Evolutionary conservation across 1,140 invertebrate genomes (phyloP), one percentile per base, ranked within the genome.

Genomic region (Panagrolaimus sp.): DNA sequence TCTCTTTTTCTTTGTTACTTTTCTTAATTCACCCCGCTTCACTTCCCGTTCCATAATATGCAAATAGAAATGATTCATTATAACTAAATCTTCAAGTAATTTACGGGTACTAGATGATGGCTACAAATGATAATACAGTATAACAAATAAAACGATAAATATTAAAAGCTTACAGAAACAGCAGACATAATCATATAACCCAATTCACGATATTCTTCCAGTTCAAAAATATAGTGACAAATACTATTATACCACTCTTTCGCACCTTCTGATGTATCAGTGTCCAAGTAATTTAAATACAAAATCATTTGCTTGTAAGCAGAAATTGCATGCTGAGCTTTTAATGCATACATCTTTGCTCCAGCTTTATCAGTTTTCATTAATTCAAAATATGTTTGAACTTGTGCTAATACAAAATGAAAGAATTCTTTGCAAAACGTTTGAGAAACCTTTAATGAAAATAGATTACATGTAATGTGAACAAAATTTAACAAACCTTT

Each of bases 31-130:
- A 1, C 76, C 74, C 7, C n/a, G 15, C 14, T 72, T 63, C 15
- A 69, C 55, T 17, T 72, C 55, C 8, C 64, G 79, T 43, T 76
- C 74, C 66, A 76, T 74, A 24, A 75, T 43, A 45, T 69, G 62
- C 38, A 76, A 1, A 38, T 77, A 76, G 24, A 73, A 76, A 45
- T 76, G 74, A 65, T 76, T 76, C 1, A 76, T 67, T 28, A 76
- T 44, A 55, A 76, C 44, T 43, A 76, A 74, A 65, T 76, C 74
- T 43, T 76, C 66, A 15, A 76, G 63, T 76, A 76, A 71, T 63
- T 63, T 65, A n/a, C 55, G 28, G 15, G 73, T 74, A 28, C 52
- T 44, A 5, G 71, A 43, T 24, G 64, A 38, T 26, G 73, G 73
- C 68, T 68, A 67, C 46, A 74, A 62, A 73, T 17, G 10, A 45